Evolutionary conservation across 2,888 invertebrate genomes (phyloP).

Genomic region (Leptopilina myrica): DNA sequence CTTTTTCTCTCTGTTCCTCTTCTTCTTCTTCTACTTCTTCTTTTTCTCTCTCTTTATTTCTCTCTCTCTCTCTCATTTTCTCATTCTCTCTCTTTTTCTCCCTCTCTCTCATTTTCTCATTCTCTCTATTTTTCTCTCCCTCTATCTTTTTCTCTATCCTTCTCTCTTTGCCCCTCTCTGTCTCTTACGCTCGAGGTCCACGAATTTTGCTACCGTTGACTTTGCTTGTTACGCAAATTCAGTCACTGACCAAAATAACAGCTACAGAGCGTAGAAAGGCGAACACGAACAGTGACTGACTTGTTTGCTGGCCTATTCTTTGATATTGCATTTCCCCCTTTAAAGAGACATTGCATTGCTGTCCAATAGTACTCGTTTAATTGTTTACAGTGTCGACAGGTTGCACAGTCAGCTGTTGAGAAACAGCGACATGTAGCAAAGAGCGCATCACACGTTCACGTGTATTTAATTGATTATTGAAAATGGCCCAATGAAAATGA

Average conservation of each 20-base stretch:
- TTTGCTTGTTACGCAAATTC: conserved; percentile 71
- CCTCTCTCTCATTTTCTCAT: not conserved
- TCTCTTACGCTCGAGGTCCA: conserved; percentile 53
- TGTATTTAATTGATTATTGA: not conserved
- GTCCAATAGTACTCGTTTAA: conserved; percentile 20
- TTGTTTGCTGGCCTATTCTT: conserved; percentile 51
- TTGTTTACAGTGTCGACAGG: conserved; percentile 28
- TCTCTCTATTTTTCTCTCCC: not conserved
- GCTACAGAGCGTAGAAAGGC: conserved; percentile 53
- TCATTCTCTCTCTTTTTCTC: no score
- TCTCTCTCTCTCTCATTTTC: conserved; percentile 2
- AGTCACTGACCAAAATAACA: conserved; percentile 74
- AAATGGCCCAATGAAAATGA: not conserved
- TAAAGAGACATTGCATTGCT: not conserved
- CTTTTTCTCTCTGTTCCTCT: no score
- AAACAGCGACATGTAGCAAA: not conserved
- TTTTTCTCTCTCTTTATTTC: not conserved
- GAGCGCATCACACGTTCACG: not conserved
- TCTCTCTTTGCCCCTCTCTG: conserved; percentile 46
- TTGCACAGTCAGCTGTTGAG: conserved; percentile 32
- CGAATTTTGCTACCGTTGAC: conserved; percentile 58
- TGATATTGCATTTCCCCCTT: conserved; percentile 19
- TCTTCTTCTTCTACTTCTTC: no score
- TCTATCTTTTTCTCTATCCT: conserved; percentile 48
- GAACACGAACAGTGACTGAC: conserved; percentile 55